A percentile compares a stretch with the other conserved stretches of the same genome.
phyloP scores from a whole-genome alignment of 2,113 vertebrate species.

The Lynx canadensis region DNA sequence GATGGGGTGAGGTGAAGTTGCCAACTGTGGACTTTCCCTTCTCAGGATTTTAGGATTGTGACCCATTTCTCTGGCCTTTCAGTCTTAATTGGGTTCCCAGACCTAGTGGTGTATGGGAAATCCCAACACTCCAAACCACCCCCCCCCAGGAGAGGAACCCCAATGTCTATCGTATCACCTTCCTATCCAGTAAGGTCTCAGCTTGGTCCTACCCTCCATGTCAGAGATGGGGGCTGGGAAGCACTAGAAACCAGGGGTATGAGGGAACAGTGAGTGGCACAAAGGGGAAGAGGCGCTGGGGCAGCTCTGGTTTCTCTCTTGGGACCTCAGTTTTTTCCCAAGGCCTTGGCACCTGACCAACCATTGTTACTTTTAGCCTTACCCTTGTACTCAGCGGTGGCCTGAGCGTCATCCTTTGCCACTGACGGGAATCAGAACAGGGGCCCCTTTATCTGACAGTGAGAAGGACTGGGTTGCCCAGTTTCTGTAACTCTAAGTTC shows the following conservation, averaged over 20 bases:
- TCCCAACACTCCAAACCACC: not conserved
- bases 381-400: constrained; percentile 35
- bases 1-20: not conserved
- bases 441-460: constrained; percentile 62
- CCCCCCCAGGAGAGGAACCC: not conserved
- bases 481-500: constrained; percentile 51
- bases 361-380: constrained; percentile 43
- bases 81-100: not conserved
- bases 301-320: constrained; percentile 52
- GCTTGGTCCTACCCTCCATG: not conserved
- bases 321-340: constrained; percentile 3
- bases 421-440: constrained; percentile 65
- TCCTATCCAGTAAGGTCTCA: not conserved
- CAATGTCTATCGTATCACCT: not conserved
- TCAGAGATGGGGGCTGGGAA: not conserved
- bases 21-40: not conserved
- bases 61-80: not conserved
- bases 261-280: not conserved
- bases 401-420: constrained; percentile 21
- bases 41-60: not conserved
- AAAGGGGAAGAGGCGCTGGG: not conserved
- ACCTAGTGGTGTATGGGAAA: not conserved
- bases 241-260: not conserved
- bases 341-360: constrained; percentile 51
- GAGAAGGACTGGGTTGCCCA: constrained; percentile 25